Evolutionary conservation across 2,113 vertebrate species (phyloP).

Genomic region (Solea solea): DNA sequence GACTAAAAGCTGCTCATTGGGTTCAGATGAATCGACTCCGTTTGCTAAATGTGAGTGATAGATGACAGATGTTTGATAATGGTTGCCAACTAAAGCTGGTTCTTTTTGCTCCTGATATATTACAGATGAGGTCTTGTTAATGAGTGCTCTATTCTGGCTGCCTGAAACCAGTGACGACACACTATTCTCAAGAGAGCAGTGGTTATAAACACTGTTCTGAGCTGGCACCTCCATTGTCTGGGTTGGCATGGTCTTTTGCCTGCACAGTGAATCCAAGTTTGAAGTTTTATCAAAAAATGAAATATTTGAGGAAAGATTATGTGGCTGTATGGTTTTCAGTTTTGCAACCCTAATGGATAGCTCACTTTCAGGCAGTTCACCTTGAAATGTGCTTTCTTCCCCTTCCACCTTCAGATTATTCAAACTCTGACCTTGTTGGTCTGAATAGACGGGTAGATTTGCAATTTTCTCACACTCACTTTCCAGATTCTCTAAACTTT

Average conservation of each 20-base stretch:
- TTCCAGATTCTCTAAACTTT: conserved; percentile 55
- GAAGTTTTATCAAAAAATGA: background rate
- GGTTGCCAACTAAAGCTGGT: background rate
- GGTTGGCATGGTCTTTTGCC: background rate
- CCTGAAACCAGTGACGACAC: background rate
- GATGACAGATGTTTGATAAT: conserved; percentile 1
- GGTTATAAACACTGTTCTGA: conserved; percentile 3
- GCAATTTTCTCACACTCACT: conserved; percentile 34
- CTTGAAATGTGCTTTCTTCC: background rate
- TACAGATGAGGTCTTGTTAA: background rate
- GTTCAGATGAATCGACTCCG: background rate
- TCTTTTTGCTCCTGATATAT: conserved; percentile 1
- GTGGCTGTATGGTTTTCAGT: conserved; percentile 12
- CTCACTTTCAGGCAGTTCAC: conserved; percentile 5
- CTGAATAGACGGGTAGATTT: background rate
- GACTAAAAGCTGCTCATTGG: background rate
- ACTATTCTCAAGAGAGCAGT: conserved; percentile 9
- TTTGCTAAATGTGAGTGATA: background rate
- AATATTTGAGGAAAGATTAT: background rate
- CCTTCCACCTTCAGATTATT: background rate
- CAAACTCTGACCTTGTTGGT: background rate
- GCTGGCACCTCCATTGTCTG: background rate
- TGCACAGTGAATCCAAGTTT: background rate
- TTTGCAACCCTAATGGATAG: background rate
- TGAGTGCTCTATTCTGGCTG: conserved; percentile 21